Conservation (phyloP, 2,113 vertebrate genomes). For the Megaleporinus macrocephalus region DNA sequence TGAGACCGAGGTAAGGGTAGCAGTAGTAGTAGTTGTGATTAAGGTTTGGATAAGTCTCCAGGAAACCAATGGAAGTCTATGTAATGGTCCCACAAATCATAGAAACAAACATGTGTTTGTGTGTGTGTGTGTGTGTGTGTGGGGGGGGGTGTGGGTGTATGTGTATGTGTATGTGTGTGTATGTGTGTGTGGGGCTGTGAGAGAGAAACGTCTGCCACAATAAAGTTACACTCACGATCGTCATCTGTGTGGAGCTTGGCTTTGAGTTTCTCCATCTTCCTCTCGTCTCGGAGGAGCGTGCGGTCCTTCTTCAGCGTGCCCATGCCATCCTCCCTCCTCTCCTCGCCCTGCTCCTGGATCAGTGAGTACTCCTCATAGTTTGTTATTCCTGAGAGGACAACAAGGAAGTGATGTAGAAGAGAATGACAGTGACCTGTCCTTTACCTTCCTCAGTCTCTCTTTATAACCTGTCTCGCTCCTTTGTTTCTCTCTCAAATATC, state of each 20-base stretch:
- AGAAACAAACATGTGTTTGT: too few relatives aligned
- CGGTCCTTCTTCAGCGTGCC: constrained; percentile 95
- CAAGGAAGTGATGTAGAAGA: not conserved
- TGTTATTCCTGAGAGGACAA: constrained; percentile 89
- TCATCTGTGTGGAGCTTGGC: constrained; percentile 99
- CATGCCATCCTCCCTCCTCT: constrained; percentile 92
- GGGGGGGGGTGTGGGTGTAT: constrained; percentile 9
- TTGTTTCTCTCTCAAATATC: not conserved
- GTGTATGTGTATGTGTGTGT: not conserved
- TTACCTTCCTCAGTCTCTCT: not conserved
- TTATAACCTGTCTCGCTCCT: not conserved
- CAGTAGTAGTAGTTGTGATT: too few relatives aligned
- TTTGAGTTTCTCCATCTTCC: constrained; percentile 99
- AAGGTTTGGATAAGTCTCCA: too few relatives aligned
- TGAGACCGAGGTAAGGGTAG: too few relatives aligned
- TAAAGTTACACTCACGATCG: constrained; percentile 83
- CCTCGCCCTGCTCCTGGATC: constrained; percentile 91
- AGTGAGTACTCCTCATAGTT: constrained; percentile 99
- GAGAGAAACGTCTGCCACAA: not conserved
- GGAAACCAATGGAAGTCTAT: too few relatives aligned
- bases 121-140: constrained; percentile 12
- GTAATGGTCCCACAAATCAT: too few relatives aligned
- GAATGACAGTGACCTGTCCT: not conserved
- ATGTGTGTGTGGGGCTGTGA: constrained; percentile 10
- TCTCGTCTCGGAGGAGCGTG: constrained; percentile 90